Conservation (phyloP, 2,797 vertebrate species). For the Lycodopsis pacificus region DNA sequence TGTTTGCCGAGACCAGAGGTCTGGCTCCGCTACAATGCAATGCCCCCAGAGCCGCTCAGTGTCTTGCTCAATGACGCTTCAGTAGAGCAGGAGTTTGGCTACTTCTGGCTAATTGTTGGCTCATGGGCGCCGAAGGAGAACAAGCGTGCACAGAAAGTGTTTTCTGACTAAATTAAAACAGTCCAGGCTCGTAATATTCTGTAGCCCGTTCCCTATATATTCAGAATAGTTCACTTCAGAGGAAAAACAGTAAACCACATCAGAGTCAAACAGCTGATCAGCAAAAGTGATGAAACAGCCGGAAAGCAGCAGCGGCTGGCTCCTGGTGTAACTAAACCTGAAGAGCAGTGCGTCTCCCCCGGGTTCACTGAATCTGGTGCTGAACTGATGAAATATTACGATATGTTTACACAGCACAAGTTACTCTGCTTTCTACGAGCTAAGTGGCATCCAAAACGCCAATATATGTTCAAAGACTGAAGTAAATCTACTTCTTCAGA, state of each 20-base stretch:
- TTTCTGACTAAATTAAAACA: constrained; percentile 24
- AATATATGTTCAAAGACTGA: constrained; percentile 5
- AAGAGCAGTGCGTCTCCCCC: constrained; percentile 33
- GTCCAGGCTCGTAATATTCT: constrained; percentile 1
- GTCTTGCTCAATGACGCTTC: constrained; percentile 10
- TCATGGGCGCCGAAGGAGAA: background rate
- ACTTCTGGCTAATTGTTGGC: background rate
- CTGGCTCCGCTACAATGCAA: background rate
- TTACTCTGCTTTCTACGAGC: constrained; percentile 1
- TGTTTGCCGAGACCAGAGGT: background rate
- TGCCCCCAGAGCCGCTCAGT: background rate
- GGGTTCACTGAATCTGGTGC: constrained; percentile 31
- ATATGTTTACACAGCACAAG: constrained; percentile 15
- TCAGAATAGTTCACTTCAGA: constrained; percentile 6
- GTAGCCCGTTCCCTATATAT: constrained; percentile 6
- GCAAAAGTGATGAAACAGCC: constrained; percentile 76
- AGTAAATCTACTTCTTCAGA: constrained; percentile 20
- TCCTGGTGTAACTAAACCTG: constrained; percentile 35
- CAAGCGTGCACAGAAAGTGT: constrained; percentile 1
- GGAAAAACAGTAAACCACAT: constrained; percentile 27
- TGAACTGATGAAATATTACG: constrained; percentile 50
- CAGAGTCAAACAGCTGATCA: constrained; percentile 69
- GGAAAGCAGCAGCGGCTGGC: constrained; percentile 55
- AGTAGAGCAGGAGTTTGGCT: constrained; percentile 3
- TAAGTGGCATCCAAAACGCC: background rate